A percentile compares a stretch with the other conserved stretches of the same genome.
phyloP scores from a whole-genome alignment of 2,888 invertebrate genomes.

The Calameuta pallipes region DNA sequence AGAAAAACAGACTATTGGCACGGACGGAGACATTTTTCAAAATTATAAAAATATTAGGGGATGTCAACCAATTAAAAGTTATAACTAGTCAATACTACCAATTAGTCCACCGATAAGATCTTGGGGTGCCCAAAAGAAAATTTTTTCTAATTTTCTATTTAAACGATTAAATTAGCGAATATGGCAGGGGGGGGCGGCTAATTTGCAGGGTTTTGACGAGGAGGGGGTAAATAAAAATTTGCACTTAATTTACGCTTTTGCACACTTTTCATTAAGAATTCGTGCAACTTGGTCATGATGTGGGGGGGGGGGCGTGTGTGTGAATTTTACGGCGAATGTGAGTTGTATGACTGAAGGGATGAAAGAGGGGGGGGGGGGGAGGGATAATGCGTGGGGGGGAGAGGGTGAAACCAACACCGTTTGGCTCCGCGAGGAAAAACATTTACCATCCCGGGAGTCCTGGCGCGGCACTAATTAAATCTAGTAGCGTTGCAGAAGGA shows the following conservation, averaged over 20 bases:
- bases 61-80: background rate
- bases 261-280: slow-evolving; percentile 47
- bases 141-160: background rate
- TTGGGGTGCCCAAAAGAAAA: no score
- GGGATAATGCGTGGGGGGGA: background rate
- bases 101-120: background rate
- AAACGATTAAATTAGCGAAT: background rate
- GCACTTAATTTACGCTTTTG: slow-evolving; percentile 39
- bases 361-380: no score
- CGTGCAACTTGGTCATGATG: no score
- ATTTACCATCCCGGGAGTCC: slow-evolving; percentile 40
- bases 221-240: background rate
- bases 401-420: slow-evolving; percentile 11
- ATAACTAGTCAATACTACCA: background rate
- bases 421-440: slow-evolving; percentile 47
- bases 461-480: slow-evolving; percentile 50
- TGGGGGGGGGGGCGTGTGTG: no score
- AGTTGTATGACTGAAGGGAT: no score
- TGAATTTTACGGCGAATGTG: no score
- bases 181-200: no score
- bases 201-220: no score
- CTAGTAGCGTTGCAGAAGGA: slow-evolving; percentile 30
- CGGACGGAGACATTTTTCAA: no score
- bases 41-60: no score
- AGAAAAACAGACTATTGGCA: no score